Evolutionary conservation across 2,888 invertebrate species (phyloP).

Genomic region (Tethea ocularis): DNA sequence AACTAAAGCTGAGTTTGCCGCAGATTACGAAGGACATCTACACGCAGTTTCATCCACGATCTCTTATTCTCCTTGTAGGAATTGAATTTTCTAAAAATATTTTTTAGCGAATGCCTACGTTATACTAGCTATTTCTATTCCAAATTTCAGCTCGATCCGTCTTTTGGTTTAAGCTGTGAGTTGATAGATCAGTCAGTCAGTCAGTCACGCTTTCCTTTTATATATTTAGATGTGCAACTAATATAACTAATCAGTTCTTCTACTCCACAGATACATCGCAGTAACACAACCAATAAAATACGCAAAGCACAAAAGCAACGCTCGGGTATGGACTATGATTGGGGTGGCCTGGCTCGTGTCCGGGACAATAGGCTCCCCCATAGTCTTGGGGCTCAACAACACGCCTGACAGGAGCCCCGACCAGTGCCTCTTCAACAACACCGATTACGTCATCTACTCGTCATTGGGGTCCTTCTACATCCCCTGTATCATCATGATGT

Average conservation of each 20-base stretch:
- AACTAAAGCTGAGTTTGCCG: no score
- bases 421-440: slow-evolving; percentile 98
- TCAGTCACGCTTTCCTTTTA: no score
- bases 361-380: slow-evolving; percentile 97
- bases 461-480: slow-evolving; percentile 99
- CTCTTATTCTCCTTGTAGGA: no score
- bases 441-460: slow-evolving; percentile 98
- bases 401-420: slow-evolving; percentile 92
- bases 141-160: no score
- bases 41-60: no score
- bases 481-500: slow-evolving; percentile 99
- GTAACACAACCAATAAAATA: slow-evolving; percentile 99
- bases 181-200: no score
- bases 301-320: slow-evolving; percentile 98
- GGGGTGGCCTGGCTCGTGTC: slow-evolving; percentile 96
- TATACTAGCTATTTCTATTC: no score
- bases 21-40: no score
- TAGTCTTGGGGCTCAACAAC: slow-evolving; percentile 97
- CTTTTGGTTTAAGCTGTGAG: no score
- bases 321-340: slow-evolving; percentile 96
- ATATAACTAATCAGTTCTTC: neutral
- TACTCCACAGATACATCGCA: slow-evolving; percentile 95
- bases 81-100: no score
- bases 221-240: no score
- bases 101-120: no score